These are phyloP conservation scores for Argyresthia albistria DNA, from an alignment of 2,888 invertebrate genomes.

Conservation along the genomic window DNA sequence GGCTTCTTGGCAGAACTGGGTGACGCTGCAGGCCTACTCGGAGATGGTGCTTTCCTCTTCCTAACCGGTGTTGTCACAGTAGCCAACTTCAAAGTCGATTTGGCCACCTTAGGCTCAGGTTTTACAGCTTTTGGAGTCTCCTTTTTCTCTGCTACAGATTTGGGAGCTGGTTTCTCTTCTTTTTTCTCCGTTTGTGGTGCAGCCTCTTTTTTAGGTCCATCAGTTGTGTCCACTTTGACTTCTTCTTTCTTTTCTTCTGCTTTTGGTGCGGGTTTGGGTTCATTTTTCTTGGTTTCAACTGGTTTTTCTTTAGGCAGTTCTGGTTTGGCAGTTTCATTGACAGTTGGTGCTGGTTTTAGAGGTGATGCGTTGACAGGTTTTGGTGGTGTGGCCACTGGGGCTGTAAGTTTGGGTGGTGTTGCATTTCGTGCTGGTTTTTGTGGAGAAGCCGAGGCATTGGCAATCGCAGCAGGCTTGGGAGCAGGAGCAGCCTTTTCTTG, in stretches of 20 bases:
- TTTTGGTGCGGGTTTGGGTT: constrained; percentile 5
- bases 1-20: constrained; percentile 44
- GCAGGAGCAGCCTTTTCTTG: constrained; percentile 36
- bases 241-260: constrained; percentile 10
- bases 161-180: constrained; percentile 41
- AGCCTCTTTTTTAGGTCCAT: constrained; percentile 1
- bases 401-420: too few relatives aligned
- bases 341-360: constrained; percentile 27
- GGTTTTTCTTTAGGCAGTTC: constrained; percentile 21
- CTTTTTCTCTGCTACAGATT: constrained; percentile 20
- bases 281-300: constrained; percentile 18
- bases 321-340: constrained; percentile 32
- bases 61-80: constrained; percentile 70
- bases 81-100: constrained; percentile 66
- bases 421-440: too few relatives aligned
- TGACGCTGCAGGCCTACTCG: constrained; percentile 42
- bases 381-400: background rate
- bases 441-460: too few relatives aligned
- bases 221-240: constrained; percentile 18
- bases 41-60: constrained; percentile 66
- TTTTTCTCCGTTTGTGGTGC: constrained; percentile 17
- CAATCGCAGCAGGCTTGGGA: constrained; percentile 13
- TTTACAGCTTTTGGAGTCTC: constrained; percentile 29
- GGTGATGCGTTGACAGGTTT: constrained; percentile 14
- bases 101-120: constrained; percentile 43